A percentile compares a stretch with the other conserved stretches of the same genome.
Conservation (phyloP, 2,888 invertebrate genomes). For the Brenthis hecate region DNA sequence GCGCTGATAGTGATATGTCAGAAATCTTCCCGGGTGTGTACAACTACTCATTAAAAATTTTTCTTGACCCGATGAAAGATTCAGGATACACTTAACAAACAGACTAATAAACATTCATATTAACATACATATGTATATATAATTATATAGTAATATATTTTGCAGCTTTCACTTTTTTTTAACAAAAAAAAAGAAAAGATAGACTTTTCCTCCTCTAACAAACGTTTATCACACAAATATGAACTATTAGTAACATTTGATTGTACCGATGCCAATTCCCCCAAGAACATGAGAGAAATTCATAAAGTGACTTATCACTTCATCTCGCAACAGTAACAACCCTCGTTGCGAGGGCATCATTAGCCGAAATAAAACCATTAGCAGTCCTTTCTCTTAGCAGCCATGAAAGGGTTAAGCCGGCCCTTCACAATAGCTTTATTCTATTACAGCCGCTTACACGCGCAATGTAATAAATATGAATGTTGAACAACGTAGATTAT, state of each 20-base stretch:
- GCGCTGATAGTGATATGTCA: no score
- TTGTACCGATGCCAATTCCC: slow-evolving; percentile 42
- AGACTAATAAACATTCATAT: no score
- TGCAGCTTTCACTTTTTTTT: no score
- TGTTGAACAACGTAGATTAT: slow-evolving; percentile 78
- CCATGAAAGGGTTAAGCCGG: slow-evolving; percentile 79
- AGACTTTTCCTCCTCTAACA: no score
- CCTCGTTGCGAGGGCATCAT: slow-evolving; percentile 70
- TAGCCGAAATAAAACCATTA: slow-evolving; percentile 81
- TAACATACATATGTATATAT: no score
- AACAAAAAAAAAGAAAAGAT: no score
- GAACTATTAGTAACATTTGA: slow-evolving; percentile 28
- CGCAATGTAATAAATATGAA: slow-evolving; percentile 82
- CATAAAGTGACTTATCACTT: slow-evolving; percentile 76
- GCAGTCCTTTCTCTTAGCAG: slow-evolving; percentile 78
- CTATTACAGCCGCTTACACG: slow-evolving; percentile 79
- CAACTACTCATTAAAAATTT: no score
- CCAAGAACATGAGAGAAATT: slow-evolving; percentile 61
- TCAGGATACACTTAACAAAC: no score
- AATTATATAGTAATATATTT: no score
- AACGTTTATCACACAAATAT: neutral
- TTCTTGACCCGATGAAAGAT: no score
- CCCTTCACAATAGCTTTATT: slow-evolving; percentile 78
- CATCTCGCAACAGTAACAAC: slow-evolving; percentile 75
- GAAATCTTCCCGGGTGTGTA: no score